phyloP scores from a whole-genome alignment of 1,140 invertebrate species.

The Battus philenor region DNA sequence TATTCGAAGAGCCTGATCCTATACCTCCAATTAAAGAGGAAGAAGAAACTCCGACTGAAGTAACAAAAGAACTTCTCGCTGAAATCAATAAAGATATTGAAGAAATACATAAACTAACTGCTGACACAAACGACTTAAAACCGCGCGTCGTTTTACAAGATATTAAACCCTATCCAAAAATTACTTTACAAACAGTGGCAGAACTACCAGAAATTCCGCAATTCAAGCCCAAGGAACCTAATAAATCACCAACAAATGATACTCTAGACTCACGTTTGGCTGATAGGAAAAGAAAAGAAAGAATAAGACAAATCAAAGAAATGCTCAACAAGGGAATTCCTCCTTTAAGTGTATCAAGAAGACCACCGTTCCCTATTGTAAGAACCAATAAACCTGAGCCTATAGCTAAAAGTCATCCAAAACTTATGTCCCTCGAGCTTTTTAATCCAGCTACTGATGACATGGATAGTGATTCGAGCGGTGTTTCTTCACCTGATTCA shows the following conservation, averaged over 20 bases:
- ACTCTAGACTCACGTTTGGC: slow-evolving; percentile 55
- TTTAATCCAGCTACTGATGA: slow-evolving; percentile 95
- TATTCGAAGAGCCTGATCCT: slow-evolving; percentile 57
- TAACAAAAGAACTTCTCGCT: slow-evolving; percentile 63
- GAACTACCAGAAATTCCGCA: slow-evolving; percentile 78
- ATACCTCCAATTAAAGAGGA: slow-evolving; percentile 65
- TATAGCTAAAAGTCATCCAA: slow-evolving; percentile 76
- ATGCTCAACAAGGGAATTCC: slow-evolving; percentile 76
- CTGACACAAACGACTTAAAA: slow-evolving; percentile 63
- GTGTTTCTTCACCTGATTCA: slow-evolving; percentile 90
- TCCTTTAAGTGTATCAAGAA: slow-evolving; percentile 66
- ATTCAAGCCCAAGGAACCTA: slow-evolving; percentile 65
- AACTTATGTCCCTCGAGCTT: slow-evolving; percentile 86
- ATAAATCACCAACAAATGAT: slow-evolving; percentile 50
- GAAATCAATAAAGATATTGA: slow-evolving; percentile 75
- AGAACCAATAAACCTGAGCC: slow-evolving; percentile 75
- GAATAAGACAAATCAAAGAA: slow-evolving; percentile 82
- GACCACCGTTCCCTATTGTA: slow-evolving; percentile 80
- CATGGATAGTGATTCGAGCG: slow-evolving; percentile 91
- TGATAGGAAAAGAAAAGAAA: slow-evolving; percentile 75
- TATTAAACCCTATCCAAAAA: slow-evolving; percentile 73
- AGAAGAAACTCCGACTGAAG: slow-evolving; percentile 53
- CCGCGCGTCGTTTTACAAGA: slow-evolving; percentile 68
- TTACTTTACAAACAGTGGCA: slow-evolving; percentile 77
- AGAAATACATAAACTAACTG: slow-evolving; percentile 72